Percentiles rank a stretch among this genome's conserved stretches.
Conservation (phyloP, 2,797 vertebrate genomes). For the Ctenosaura bakeri region DNA sequence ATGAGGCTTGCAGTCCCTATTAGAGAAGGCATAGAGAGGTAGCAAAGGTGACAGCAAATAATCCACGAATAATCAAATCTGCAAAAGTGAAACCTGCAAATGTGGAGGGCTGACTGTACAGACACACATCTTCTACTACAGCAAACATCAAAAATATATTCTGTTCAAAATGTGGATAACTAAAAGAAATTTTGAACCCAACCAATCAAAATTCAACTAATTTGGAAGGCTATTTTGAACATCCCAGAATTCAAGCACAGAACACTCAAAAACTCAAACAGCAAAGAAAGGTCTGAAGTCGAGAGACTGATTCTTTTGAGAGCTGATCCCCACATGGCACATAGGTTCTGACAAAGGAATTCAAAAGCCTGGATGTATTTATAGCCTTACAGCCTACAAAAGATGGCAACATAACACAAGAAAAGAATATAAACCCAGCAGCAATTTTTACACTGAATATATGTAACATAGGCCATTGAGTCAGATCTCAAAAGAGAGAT, state of each 20-base stretch:
- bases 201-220: constrained; percentile 22
- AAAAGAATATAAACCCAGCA: not conserved
- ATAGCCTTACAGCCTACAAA: constrained; percentile 30
- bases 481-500: not conserved
- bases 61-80: too few relatives aligned
- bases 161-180: not conserved
- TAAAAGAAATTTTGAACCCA: not conserved
- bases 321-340: not conserved
- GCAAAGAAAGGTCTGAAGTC: constrained; percentile 44
- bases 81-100: too few relatives aligned
- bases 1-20: too few relatives aligned
- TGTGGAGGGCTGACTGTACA: not conserved
- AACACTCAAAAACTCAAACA: constrained; percentile 34
- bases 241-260: constrained; percentile 22
- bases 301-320: constrained; percentile 50
- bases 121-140: not conserved
- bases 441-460: not conserved
- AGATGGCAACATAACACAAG: constrained; percentile 4
- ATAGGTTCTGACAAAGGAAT: not conserved
- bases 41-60: too few relatives aligned
- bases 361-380: not conserved
- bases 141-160: not conserved
- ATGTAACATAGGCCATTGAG: not conserved
- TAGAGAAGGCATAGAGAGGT: too few relatives aligned
- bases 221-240: constrained; percentile 14